Conservation (phyloP, 2,797 vertebrate genomes). For the Chelmon rostratus region DNA sequence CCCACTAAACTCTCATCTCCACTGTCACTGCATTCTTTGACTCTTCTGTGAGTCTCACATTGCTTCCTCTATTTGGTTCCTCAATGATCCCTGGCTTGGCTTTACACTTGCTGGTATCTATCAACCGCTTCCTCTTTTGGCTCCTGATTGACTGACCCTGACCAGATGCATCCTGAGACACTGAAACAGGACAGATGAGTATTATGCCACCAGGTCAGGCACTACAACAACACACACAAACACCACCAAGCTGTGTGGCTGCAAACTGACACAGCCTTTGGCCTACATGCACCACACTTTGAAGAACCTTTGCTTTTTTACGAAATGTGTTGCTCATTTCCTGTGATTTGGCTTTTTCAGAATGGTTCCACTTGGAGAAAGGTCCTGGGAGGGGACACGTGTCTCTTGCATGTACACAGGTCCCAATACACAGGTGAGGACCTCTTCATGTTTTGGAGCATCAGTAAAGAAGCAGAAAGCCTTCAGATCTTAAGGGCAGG, state of each 20-base stretch:
- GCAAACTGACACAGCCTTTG: conserved; percentile 41
- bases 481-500: conserved; percentile 8
- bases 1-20: conserved; percentile 64
- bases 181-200: conserved; percentile 67
- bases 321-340: conserved; percentile 31
- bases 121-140: conserved; percentile 84
- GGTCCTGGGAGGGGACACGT: conserved; percentile 72
- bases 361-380: conserved; percentile 84
- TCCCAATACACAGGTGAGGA: conserved; percentile 78
- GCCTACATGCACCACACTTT: conserved; percentile 26
- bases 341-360: conserved; percentile 74
- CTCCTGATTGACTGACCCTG: conserved; percentile 72
- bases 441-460: conserved; percentile 11
- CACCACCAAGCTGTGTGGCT: conserved; percentile 21
- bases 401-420: conserved; percentile 67
- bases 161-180: conserved; percentile 85
- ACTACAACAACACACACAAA: conserved; percentile 38
- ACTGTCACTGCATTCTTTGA: conserved; percentile 54
- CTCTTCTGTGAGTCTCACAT: conserved; percentile 69
- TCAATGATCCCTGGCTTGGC: conserved; percentile 76
- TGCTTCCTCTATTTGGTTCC: conserved; percentile 84
- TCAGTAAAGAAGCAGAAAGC: conserved; percentile 5
- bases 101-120: conserved; percentile 77
- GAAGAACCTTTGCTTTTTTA: conserved; percentile 23
- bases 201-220: conserved; percentile 73